Base-by-base conservation (phyloP, 2,113 vertebrate genomes). In the Spea bombifrons region DNA sequence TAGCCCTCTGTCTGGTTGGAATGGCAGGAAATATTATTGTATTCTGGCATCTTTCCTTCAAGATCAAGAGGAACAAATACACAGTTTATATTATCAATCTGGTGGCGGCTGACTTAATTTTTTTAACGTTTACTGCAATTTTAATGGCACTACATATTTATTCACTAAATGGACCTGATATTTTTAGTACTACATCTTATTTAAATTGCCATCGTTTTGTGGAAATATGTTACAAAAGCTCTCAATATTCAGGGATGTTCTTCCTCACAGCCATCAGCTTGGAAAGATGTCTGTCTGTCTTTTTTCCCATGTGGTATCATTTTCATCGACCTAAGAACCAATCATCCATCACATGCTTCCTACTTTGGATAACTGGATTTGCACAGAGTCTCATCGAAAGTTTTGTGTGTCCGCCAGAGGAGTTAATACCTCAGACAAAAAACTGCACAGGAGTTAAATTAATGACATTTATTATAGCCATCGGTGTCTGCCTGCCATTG, bases 231-330 rank as follows among this genome's bases (percentile, higher is more conserved):
- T 75, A 66, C 45, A 63, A 75, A n/a, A 12, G 63, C 0, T 16
- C 84, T 0, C n/a, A 85, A 0, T 0, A 84, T 0, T 0, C 84
- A 67, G 87, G 82, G 67, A 82, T 89, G 16, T 71, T 75, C 5
- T 80, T 81, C 46, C 82, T 86, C 84, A 73, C 84, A 0, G 87
- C 86, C 45, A 4, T 86, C 45, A 86, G 88, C 48, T 57, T 48
- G 0, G 30, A 57, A 45, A 85, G 65, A 6, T 83, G 86, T 16
- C 55, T 83, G 45, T 81, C 87, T 0, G 45, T 85, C 9, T 4
- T 86, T n/a, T 86, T 82, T 5, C 82, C 88, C 0, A 46, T 82
- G 71, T 90, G 90, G 90, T 88, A 86, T 52, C 83, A 87, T 75
- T 83, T 77, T 73, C 82, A 0, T 5, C 82, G 76, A 3, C 85